Evolutionary conservation across 2,888 invertebrate species (phyloP), one percentile per base, ranked within the genome.

Genomic region (Melinopterus prodromus): DNA sequence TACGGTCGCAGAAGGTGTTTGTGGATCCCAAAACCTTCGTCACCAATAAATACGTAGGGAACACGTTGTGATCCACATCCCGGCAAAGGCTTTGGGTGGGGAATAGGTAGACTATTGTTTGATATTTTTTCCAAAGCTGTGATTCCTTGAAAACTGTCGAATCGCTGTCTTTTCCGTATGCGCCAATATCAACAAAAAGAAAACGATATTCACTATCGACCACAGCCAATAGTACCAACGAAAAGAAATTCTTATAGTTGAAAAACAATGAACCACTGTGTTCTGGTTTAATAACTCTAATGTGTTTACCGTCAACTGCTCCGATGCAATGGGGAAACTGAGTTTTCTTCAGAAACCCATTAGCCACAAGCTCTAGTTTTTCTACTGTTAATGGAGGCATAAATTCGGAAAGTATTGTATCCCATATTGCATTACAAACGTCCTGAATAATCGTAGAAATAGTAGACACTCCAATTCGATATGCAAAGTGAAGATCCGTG

Each of bases 21-120:
- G 79, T 80, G 70, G 81, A 86, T 83, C 6, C 83, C 83, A 79
- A 86, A 86, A 37, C 83, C 84, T 82, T 85, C 85, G 83, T 85
- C 85, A 76, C 84, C 85, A 80, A 86, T 83, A 78, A 86, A 77
- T 80, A 85, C 84, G 83, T 79, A 80, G 15, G 81, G 83, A 70
- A 82, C 70, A 38, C 4, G 37, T 38, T 69, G 76, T 79, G 82
- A 79, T 53, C 36, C 35, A 16, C 35, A 81, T 79, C 36, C 74
- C 36, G n/a, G n/a, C 16, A 74, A 74, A 74, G 74, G 74, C 36
- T 36, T 74, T 74, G 74, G 16, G 16, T 74, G 26, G 26, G 74
- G 74, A 6, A 74, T 74, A 26, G 26, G 35, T 82, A 84, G 80
- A 74, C 35, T 6, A 36, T 16, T 74, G 6, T 74, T 36, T 36